Percentiles rank a stretch among this genome's conserved stretches.
Conservation (phyloP, 2,113 vertebrate species). For the Sardina pilchardus region DNA sequence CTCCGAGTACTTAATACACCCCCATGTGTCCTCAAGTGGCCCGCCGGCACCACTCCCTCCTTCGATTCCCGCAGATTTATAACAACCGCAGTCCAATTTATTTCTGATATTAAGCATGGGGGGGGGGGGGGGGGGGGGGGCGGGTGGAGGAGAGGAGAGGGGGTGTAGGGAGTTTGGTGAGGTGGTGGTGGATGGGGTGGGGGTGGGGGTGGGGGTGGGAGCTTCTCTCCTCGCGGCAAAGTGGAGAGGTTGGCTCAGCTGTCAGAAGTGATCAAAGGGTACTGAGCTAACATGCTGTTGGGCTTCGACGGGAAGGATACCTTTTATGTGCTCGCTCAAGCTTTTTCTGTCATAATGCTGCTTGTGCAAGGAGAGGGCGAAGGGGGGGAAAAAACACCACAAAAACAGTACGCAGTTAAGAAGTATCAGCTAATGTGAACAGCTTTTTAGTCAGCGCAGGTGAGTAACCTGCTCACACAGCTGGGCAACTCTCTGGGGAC, state of each 20-base stretch:
- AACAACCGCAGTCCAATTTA: constrained; percentile 44
- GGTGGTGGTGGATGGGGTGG: constrained; percentile 14
- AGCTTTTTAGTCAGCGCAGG: neutral
- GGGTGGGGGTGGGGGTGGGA: constrained; percentile 24
- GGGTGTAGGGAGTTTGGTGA: neutral
- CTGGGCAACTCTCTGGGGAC: neutral
- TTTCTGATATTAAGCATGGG: constrained; percentile 45
- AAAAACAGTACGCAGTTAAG: neutral
- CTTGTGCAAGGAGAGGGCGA: neutral
- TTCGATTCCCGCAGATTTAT: constrained; percentile 31
- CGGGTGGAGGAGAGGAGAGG: constrained; percentile 24
- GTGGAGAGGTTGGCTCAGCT: constrained; percentile 50
- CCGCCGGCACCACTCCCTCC: constrained; percentile 26
- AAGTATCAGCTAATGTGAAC: neutral
- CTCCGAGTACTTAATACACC: neutral
- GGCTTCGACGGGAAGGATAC: constrained; percentile 45
- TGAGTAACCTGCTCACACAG: constrained; percentile 10
- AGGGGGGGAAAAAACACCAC: neutral
- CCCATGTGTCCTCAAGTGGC: neutral
- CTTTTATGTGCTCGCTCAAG: constrained; percentile 47
- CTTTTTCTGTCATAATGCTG: constrained; percentile 36
- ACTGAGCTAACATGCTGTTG: constrained; percentile 40
- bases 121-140: constrained; percentile 7
- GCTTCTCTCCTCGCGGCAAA: constrained; percentile 41
- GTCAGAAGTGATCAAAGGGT: constrained; percentile 55